Base-by-base conservation (phyloP, 2,113 vertebrate genomes). In the Channa maculata region DNA sequence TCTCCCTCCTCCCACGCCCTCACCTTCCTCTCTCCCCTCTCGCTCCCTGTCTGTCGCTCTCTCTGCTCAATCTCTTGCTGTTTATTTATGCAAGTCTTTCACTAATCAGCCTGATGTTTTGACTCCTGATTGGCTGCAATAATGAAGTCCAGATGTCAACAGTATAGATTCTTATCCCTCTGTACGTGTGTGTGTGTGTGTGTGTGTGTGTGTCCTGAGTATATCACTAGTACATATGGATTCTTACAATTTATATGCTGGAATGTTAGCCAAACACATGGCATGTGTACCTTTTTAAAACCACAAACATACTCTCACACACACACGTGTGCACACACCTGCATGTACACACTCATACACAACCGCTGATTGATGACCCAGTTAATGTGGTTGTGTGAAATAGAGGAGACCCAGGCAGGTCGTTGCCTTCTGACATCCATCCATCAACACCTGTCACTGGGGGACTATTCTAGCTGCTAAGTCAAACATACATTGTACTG, bases 301-400 rank as follows among this genome's bases (percentile, higher is more conserved):
- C 24, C 24, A 24, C 24, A 24, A 24, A 24, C 24, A 24, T 24
- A 24, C 24, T 24, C 24, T 24, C 24, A 24, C 24, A 24, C 24
- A 36, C 43, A 37, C 74, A 74, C 71, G 70, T 38, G 15, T 65
- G 33, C 48, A 46, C n/a, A 41, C 7, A 45, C 49, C 52, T 5
- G 8, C 49, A 60, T 5, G 8, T 49, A 41, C 44, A 65, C 55
- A 37, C 46, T 60, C 54, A 58, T 60, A 65, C 61, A 54, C 67
- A 79, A 62, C 54, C 65, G 79, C 71, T 71, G 86, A 88, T 80
- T 83, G 72, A 84, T 88, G 87, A 78, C 76, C 44, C 39, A 71
- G 79, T 85, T 84, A 84, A 88, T 83, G 59, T 75, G 67, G 68
- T 44, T 80, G 33, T 84, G 83, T 84, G 77, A 88, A 91, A 65